A percentile compares a stretch with the other conserved stretches of the same genome.
Evolutionary conservation across 2,113 vertebrate genomes (phyloP).

Genomic region (Hippoglossus stenolepis): DNA sequence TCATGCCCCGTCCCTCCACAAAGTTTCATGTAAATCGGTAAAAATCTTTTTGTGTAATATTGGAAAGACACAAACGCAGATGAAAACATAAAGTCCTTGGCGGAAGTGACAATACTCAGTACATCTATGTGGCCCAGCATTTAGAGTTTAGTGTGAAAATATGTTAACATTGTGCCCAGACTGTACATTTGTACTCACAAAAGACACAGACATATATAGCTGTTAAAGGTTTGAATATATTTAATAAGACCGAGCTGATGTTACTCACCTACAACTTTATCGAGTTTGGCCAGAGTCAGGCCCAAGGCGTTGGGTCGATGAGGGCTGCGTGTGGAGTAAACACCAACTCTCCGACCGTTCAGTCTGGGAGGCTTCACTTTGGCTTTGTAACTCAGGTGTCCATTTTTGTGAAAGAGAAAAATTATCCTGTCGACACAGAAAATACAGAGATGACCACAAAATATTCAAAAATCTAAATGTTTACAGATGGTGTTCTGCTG

Average conservation of each 20-base stretch:
- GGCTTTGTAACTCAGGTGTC: constrained; percentile 87
- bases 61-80: too few relatives aligned
- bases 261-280: constrained; percentile 84
- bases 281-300: constrained; percentile 87
- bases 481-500: background rate
- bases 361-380: constrained; percentile 91
- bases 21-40: too few relatives aligned
- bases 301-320: constrained; percentile 90
- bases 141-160: background rate
- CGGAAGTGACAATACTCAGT: too few relatives aligned
- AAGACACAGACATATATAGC: background rate
- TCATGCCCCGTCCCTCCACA: too few relatives aligned
- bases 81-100: too few relatives aligned
- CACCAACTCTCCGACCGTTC: constrained; percentile 86
- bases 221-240: background rate
- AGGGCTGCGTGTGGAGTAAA: constrained; percentile 91
- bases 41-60: too few relatives aligned
- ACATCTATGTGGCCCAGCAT: background rate
- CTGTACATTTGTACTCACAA: background rate
- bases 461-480: background rate
- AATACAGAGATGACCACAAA: constrained; percentile 4
- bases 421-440: constrained; percentile 83
- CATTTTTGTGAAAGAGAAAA: constrained; percentile 93
- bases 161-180: background rate
- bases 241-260: background rate